Percentiles rank a stretch among this genome's conserved stretches.
phyloP scores from a whole-genome alignment of 2,113 vertebrate genomes.

The Phrynosoma platyrhinos region DNA sequence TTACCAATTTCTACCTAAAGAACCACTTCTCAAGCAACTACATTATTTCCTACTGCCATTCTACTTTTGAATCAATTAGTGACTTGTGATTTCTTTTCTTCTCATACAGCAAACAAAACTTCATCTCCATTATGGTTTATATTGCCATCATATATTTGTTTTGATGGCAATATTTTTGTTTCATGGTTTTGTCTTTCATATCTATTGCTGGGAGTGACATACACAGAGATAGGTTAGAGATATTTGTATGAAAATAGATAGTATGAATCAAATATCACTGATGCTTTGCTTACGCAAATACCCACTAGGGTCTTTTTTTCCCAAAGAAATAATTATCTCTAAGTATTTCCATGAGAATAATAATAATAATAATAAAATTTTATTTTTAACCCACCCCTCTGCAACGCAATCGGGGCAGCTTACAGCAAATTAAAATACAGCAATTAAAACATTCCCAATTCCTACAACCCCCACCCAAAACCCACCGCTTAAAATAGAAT shows the following conservation, averaged over 20 bases:
- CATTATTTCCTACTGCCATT: slow-evolving; percentile 6
- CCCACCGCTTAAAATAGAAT: no score
- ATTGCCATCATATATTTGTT: slow-evolving; percentile 12
- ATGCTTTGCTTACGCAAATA: slow-evolving; percentile 9
- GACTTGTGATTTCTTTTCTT: slow-evolving; percentile 23
- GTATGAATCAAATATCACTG: slow-evolving; percentile 2
- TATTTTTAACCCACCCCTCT: no score
- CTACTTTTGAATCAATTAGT: slow-evolving; percentile 12
- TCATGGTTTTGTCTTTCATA: neutral
- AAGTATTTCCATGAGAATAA: neutral
- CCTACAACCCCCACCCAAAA: no score
- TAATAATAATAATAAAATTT: no score
- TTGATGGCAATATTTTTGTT: slow-evolving; percentile 17
- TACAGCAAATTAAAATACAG: no score
- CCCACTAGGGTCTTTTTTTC: neutral
- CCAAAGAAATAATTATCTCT: neutral
- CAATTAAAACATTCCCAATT: no score
- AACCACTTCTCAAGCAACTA: neutral
- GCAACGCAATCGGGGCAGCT: no score
- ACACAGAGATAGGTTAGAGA: neutral
- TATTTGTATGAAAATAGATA: neutral
- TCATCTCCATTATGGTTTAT: slow-evolving; percentile 18
- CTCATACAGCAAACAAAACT: slow-evolving; percentile 15
- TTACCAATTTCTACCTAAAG: slow-evolving; percentile 16
- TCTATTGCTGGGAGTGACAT: neutral